phyloP scores from a whole-genome alignment of 1,140 invertebrate genomes.

The Acyrthosiphon pisum region DNA sequence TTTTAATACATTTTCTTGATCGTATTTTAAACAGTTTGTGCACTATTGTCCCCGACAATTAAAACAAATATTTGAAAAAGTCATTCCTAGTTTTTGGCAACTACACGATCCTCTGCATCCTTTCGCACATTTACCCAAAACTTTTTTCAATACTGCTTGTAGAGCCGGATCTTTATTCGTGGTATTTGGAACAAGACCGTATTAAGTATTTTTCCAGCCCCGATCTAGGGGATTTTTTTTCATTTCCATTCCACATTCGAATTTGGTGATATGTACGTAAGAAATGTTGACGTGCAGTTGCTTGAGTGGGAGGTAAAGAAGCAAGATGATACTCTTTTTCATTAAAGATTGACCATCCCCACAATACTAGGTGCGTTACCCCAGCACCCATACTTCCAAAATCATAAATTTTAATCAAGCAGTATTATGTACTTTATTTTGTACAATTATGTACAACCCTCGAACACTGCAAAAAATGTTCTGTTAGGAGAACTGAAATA shows the following conservation, averaged over 20 bases:
- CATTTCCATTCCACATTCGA: conserved; percentile 28
- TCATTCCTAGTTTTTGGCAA: background rate
- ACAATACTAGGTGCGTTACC: too few species aligned
- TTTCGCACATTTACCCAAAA: background rate
- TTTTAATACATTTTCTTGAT: too few species aligned
- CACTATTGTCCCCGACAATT: background rate
- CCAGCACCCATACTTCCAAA: too few species aligned
- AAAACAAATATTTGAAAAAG: background rate
- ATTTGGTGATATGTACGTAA: conserved; percentile 37
- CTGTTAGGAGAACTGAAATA: too few species aligned
- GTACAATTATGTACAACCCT: too few species aligned
- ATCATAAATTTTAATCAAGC: too few species aligned
- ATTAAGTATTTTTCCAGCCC: background rate
- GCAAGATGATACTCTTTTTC: conserved; percentile 49
- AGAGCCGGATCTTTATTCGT: background rate
- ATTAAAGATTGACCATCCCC: conserved; percentile 27
- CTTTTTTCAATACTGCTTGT: background rate
- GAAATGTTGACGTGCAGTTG: background rate
- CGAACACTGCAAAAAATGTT: too few species aligned
- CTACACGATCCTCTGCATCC: background rate
- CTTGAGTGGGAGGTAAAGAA: conserved; percentile 45
- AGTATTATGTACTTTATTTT: too few species aligned
- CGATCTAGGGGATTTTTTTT: conserved; percentile 14
- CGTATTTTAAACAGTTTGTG: background rate
- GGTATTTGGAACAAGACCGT: background rate